Base-by-base conservation (phyloP, 2,888 invertebrate genomes). In the Hirtodrosophila duncani region DNA sequence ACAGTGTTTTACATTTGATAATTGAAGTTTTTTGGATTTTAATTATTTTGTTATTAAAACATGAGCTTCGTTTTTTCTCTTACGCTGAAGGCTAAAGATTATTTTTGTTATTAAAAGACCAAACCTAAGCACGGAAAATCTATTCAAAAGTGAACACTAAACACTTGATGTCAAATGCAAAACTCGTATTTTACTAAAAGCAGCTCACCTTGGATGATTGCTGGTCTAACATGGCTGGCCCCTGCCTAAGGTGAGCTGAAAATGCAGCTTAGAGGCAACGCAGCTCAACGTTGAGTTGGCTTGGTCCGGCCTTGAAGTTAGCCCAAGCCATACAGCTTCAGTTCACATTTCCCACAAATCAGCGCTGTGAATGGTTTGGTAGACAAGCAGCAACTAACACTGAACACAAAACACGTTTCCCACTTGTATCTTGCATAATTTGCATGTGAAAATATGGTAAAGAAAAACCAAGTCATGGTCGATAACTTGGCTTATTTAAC, bases 271-370 rank as follows among this genome's bases (percentile, higher is more conserved):
- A 52, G 38, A 41, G 50, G 43, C 57, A 45, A n/a, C n/a, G n/a
- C n/a, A n/a, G n/a, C n/a, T n/a, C 20, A 52, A 64, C 67, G 67
- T 67, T 67, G 62, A 27, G 11, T n/a, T n/a, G n/a, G n/a, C n/a
- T n/a, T n/a, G n/a, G n/a, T n/a, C n/a, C n/a, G n/a, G 24, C 9
- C 9, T 9, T 24, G 5, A 23, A n/a, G n/a, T 13, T 9, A 30
- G 16, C 30, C 30, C 3, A 16, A 26, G 58, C 14, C 46, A 23
- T 20, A 26, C 39, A 10, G 17, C 36, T 27, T 46, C 26, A 39
- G 30, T 44, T 43, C 41, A 51, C 48, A n/a, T 67, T 67, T 67
- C 67, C 65, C 67, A 67, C 68, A 51, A 67, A 64, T 62, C 57
- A 46, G 43, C 64, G 48, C 17, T 57, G 57, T 64, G 64, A 67